Evolutionary conservation across 2,888 invertebrate species (phyloP).

Genomic region (Leuctra nigra): DNA sequence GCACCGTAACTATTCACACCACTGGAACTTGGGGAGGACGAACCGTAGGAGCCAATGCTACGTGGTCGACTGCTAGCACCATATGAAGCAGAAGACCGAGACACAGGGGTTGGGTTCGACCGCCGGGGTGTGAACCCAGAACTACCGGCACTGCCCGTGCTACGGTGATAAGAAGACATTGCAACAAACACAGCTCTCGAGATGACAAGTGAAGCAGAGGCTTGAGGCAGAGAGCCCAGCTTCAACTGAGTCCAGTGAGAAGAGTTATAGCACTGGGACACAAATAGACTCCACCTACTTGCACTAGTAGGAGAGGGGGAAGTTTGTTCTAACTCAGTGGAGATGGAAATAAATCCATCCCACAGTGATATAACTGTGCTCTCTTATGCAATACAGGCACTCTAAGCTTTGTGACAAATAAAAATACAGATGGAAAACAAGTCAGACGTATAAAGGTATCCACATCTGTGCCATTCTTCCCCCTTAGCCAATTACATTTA

Average conservation of each 20-base stretch:
- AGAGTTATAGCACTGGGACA: conserved; percentile 20
- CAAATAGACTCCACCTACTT: conserved; percentile 26
- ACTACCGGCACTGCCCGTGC: not conserved
- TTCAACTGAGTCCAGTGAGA: not conserved
- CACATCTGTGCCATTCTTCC: no score
- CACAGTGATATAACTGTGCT: not conserved
- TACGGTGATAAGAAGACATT: conserved; percentile 13
- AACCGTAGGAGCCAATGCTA: conserved; percentile 15
- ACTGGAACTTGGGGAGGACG: conserved; percentile 18
- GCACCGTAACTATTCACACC: conserved; percentile 8
- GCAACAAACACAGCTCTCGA: not conserved
- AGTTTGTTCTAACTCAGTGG: conserved; percentile 1
- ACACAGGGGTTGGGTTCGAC: conserved; percentile 19
- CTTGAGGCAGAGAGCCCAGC: not conserved
- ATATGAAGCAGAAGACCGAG: conserved; percentile 32
- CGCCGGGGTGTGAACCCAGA: conserved; percentile 20
- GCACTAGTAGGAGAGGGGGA: not conserved
- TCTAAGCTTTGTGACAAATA: no score
- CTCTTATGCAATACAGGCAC: no score
- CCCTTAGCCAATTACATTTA: no score
- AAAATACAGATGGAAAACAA: no score
- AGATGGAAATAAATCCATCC: conserved; percentile 17
- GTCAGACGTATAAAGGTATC: no score
- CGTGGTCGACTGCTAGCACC: conserved; percentile 36
- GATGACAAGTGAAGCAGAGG: not conserved